Conservation (phyloP, 2,113 vertebrate genomes). For the Alethe diademata region DNA sequence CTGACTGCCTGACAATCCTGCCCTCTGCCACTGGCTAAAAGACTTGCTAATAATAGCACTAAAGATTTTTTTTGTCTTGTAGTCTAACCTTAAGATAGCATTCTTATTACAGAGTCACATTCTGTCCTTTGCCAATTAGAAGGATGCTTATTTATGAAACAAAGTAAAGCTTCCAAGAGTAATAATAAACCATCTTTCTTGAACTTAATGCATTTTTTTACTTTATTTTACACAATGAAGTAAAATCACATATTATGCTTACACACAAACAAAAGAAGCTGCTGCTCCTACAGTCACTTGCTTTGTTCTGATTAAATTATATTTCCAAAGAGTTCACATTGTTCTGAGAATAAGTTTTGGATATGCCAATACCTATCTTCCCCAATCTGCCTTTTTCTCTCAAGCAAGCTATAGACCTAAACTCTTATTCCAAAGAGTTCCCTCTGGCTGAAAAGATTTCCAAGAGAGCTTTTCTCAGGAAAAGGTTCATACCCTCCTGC, state of each 20-base stretch:
- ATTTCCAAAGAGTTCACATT: not conserved
- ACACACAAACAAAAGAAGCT: not conserved
- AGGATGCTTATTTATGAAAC: not conserved
- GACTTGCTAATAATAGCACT: not conserved
- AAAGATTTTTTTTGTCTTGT: not conserved
- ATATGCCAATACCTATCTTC: not conserved
- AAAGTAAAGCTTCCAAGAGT: not conserved
- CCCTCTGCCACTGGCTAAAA: not conserved
- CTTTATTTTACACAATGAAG: not conserved
- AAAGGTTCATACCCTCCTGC: not conserved
- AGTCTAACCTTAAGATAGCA: not conserved
- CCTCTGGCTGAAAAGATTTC: not conserved
- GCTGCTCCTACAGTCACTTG: not conserved
- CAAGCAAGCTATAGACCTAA: not conserved
- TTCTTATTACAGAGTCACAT: not conserved
- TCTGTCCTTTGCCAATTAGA: not conserved
- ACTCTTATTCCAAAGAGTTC: not conserved
- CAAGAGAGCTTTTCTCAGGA: not conserved
- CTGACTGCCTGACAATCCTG: not conserved
- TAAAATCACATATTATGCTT: not conserved
- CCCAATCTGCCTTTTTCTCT: not conserved
- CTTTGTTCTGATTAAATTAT: not conserved
- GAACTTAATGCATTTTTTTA: not conserved
- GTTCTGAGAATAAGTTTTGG: not conserved
- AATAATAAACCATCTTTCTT: not conserved